These are phyloP conservation scores for Oostethus manadensis DNA, from an alignment of 2,113 vertebrate genomes.

Conservation along the genomic window DNA sequence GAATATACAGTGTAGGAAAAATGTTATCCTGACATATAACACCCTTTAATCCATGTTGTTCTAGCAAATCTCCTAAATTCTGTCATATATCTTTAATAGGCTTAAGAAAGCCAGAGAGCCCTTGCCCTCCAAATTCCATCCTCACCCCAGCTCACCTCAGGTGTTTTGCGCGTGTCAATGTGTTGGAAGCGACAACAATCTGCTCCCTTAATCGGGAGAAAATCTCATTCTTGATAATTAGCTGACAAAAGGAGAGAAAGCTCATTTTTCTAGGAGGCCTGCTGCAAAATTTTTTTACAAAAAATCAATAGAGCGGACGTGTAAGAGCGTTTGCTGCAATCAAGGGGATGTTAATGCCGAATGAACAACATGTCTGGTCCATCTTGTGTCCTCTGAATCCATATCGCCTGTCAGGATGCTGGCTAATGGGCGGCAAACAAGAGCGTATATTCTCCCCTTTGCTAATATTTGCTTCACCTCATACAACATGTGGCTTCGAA, in stretches of 20 bases:
- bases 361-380: slow-evolving; percentile 61
- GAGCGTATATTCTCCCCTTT: neutral
- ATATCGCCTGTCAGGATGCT: slow-evolving; percentile 43
- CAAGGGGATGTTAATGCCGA: slow-evolving; percentile 49
- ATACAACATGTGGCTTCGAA: neutral
- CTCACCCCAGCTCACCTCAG: slow-evolving; percentile 45
- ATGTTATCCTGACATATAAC: slow-evolving; percentile 37
- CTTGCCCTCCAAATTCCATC: slow-evolving; percentile 31
- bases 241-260: slow-evolving; percentile 60
- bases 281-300: neutral
- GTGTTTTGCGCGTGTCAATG: slow-evolving; percentile 56
- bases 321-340: slow-evolving; percentile 51
- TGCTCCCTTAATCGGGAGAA: slow-evolving; percentile 62
- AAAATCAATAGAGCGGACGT: slow-evolving; percentile 66
- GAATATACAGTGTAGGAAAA: slow-evolving; percentile 21
- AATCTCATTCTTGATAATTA: slow-evolving; percentile 76
- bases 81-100: slow-evolving; percentile 55
- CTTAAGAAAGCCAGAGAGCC: slow-evolving; percentile 46
- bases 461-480: neutral
- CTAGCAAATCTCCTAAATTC: slow-evolving; percentile 44
- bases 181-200: slow-evolving; percentile 54
- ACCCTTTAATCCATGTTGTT: slow-evolving; percentile 47
- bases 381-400: slow-evolving; percentile 48
- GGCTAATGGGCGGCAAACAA: slow-evolving; percentile 29
- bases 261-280: slow-evolving; percentile 58